Base-by-base conservation (phyloP, 2,888 invertebrate species). In the Unio pictorum region DNA sequence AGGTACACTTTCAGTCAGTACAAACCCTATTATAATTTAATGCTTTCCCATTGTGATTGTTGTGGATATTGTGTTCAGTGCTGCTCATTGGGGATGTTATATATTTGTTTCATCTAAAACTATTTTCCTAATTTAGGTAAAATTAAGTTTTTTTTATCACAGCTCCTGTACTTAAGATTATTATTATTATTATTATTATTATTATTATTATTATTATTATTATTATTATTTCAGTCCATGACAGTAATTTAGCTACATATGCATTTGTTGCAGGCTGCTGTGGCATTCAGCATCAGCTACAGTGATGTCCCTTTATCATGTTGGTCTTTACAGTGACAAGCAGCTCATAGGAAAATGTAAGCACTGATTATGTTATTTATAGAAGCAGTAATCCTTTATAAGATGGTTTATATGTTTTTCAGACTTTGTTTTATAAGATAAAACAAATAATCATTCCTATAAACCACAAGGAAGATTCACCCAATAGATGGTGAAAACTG, bases 241-340 rank as follows among this genome's bases (percentile, higher is more conserved):
- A 45, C 11, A 45, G 23, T 20, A 8, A 64, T 68, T 26, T 57
- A 3, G 7, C 4, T 54, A 11, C 15, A 34, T 45, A 6, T n/a
- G 45, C 56, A 26, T 26, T 66, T 17, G 30, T 81, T 86, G 74
- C 69, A 90, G 98, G 76, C 87, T 99, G 3, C 93, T 98, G 63
- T 94, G 94, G 8, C 93, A 95, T 76, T 92, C 94, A 3, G 98
- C 95, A 8, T 92, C 91, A 62, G 94, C 94, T 81, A 96, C 98
- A 0, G 91, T 98, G 55, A 91, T 96, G 55, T 94, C 97, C 0
- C 93, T 94, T 68, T 98, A 94, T 89, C 93, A 95, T 87, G 94
- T 99, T 17, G 99, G 95, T 1, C 91, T 99, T 18, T 99, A 98
- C 90, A 92, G 93, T 11, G 93, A 96, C 82, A 94, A 94, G 90